Evolutionary conservation across 2,797 vertebrate genomes (phyloP).

Genomic region (Lagocephalus sceleratus): DNA sequence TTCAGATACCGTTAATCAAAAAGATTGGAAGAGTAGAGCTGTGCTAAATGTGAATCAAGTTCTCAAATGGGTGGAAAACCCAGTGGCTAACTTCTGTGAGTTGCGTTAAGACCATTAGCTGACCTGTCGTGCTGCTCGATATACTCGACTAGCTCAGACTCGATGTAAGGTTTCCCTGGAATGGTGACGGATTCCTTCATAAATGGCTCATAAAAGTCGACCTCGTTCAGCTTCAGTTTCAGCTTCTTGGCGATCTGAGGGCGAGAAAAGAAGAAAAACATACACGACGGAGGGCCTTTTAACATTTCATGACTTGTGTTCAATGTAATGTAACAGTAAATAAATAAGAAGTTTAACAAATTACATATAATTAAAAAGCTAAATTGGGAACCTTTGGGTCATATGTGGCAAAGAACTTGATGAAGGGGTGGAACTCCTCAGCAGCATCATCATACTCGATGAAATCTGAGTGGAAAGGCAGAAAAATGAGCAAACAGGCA

Average conservation of each 20-base stretch:
- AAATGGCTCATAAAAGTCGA: conserved; percentile 91
- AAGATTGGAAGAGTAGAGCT: too few relatives aligned
- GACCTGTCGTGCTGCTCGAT: conserved; percentile 87
- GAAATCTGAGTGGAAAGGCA: conserved; percentile 72
- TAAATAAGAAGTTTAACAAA: background rate
- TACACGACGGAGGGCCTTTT: background rate
- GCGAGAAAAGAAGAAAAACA: background rate
- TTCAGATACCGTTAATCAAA: too few relatives aligned
- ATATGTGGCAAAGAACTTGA: conserved; percentile 91
- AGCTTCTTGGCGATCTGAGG: conserved; percentile 85
- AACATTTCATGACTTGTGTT: background rate
- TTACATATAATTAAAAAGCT: background rate
- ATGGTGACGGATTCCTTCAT: conserved; percentile 83
- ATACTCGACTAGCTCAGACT: conserved; percentile 84
- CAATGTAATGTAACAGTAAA: background rate
- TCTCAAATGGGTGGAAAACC: too few relatives aligned
- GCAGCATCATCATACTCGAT: conserved; percentile 86
- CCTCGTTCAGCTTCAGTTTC: conserved; percentile 85
- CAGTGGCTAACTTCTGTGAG: too few relatives aligned
- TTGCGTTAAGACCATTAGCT: background rate
- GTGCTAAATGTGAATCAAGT: too few relatives aligned
- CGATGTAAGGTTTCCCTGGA: conserved; percentile 86
- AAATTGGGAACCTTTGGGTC: conserved; percentile 79
- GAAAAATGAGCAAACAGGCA: background rate
- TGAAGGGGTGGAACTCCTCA: conserved; percentile 88